Conservation (phyloP, 2,888 invertebrate species). For the Ametastegia equiseti region DNA sequence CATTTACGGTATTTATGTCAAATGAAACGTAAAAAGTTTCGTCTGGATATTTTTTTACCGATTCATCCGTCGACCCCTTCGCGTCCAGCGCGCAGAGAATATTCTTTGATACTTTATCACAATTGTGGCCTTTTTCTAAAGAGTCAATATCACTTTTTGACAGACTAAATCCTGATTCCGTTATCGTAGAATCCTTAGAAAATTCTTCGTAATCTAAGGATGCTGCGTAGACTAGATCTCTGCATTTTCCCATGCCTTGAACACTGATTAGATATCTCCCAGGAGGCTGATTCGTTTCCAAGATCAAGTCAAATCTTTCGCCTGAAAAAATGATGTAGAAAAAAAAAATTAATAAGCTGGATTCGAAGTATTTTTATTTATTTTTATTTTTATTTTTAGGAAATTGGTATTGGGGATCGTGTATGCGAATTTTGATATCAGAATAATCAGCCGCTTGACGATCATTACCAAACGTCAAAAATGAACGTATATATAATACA, state of each 20-base stretch:
- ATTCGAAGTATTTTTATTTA: background rate
- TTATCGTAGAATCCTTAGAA: constrained; percentile 50
- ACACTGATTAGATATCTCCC: constrained; percentile 79
- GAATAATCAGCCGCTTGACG: background rate
- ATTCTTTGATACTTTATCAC: constrained; percentile 53
- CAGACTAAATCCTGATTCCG: constrained; percentile 41
- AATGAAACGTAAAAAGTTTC: constrained; percentile 76
- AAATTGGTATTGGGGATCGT: background rate
- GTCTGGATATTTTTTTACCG: constrained; percentile 60
- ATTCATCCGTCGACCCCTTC: constrained; percentile 51
- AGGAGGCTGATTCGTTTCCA: constrained; percentile 77
- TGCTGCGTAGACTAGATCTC: constrained; percentile 71
- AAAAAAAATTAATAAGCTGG: background rate
- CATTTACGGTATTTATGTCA: constrained; percentile 74
- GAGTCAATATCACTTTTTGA: constrained; percentile 43
- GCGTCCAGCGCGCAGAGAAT: constrained; percentile 61
- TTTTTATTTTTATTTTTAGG: background rate
- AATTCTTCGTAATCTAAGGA: constrained; percentile 77
- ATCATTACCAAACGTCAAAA: background rate
- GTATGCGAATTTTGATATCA: background rate
- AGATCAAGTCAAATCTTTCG: constrained; percentile 81
- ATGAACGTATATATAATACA: background rate
- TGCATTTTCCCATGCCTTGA: constrained; percentile 78
- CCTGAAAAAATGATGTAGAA: constrained; percentile 75
- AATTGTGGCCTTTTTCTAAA: constrained; percentile 56